A percentile compares a stretch with the other conserved stretches of the same genome.
phyloP scores from a whole-genome alignment of 2,113 vertebrate species.

The Aegotheles bennettii region DNA sequence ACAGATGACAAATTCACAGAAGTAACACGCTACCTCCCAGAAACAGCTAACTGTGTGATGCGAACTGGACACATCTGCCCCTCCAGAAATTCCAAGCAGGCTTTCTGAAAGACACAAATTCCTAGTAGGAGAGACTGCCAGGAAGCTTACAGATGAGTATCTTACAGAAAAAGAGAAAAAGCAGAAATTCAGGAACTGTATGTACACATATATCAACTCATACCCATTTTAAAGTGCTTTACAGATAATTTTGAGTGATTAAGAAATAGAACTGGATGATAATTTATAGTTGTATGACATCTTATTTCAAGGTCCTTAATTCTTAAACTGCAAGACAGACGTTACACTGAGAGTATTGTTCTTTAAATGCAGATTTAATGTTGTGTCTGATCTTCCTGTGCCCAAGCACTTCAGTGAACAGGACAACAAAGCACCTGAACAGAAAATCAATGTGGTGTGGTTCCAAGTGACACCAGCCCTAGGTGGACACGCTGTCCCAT shows the following conservation, averaged over 20 bases:
- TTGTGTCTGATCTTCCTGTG: conserved; percentile 1
- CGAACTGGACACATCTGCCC: neutral
- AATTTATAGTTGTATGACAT: conserved; percentile 30
- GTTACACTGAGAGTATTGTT: neutral
- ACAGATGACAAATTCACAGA: conserved; percentile 24
- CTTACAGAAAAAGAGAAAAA: neutral
- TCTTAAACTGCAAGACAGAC: neutral
- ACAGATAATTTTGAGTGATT: neutral
- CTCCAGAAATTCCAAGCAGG: conserved; percentile 16
- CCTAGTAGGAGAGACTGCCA: neutral
- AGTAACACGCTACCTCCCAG: conserved; percentile 66
- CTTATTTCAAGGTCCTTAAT: neutral
- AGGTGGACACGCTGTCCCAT: rapidly evolving
- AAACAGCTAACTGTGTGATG: neutral
- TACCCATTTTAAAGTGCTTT: conserved; percentile 41
- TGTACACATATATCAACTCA: neutral
- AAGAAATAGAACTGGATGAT: conserved; percentile 70
- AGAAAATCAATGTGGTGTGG: neutral
- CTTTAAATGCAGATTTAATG: neutral
- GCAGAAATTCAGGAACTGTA: neutral
- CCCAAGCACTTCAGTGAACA: conserved; percentile 44
- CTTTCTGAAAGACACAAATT: neutral
- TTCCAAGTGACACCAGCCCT: rapidly evolving
- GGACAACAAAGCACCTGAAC: conserved; percentile 9
- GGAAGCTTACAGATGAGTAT: neutral